phyloP scores from a whole-genome alignment of 2,888 invertebrate genomes.

The Ophioninae sp. region DNA sequence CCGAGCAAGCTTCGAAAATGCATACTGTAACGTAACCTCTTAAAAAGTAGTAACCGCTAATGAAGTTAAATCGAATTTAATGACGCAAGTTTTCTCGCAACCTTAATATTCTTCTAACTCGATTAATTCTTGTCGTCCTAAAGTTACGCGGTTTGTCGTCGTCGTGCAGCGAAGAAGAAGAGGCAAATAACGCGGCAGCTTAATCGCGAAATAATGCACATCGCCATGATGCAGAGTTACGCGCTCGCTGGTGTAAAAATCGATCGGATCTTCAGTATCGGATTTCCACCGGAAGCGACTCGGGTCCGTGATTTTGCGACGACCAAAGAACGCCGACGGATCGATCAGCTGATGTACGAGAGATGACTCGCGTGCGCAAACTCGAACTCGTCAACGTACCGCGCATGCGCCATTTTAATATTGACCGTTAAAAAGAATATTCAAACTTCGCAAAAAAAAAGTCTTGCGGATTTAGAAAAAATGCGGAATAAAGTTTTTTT shows the following conservation, averaged over 20 bases:
- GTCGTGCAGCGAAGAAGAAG: slow-evolving; percentile 83
- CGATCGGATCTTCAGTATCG: slow-evolving; percentile 84
- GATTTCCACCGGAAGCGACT: slow-evolving; percentile 71
- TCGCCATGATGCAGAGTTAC: slow-evolving; percentile 84
- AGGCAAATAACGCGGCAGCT: slow-evolving; percentile 81
- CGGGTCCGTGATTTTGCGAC: slow-evolving; percentile 72
- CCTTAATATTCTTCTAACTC: background rate
- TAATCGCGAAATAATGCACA: slow-evolving; percentile 84
- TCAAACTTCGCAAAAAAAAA: too few species aligned
- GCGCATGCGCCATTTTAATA: too few species aligned
- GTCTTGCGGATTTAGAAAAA: too few species aligned
- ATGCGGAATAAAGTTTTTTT: too few species aligned
- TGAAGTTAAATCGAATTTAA: background rate
- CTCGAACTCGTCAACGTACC: background rate
- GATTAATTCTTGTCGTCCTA: slow-evolving; percentile 65
- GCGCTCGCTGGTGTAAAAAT: slow-evolving; percentile 86
- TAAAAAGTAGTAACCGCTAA: background rate
- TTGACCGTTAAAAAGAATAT: too few species aligned
- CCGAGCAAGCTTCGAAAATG: too few species aligned
- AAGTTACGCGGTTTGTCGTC: slow-evolving; percentile 86
- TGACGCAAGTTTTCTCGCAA: background rate
- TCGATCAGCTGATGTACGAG: slow-evolving; percentile 67
- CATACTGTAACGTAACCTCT: too few species aligned
- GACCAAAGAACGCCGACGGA: slow-evolving; percentile 67
- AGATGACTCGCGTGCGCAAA: slow-evolving; percentile 44